Base-by-base conservation (phyloP, 1,140 invertebrate species). In the Neodiprion fabricii region DNA sequence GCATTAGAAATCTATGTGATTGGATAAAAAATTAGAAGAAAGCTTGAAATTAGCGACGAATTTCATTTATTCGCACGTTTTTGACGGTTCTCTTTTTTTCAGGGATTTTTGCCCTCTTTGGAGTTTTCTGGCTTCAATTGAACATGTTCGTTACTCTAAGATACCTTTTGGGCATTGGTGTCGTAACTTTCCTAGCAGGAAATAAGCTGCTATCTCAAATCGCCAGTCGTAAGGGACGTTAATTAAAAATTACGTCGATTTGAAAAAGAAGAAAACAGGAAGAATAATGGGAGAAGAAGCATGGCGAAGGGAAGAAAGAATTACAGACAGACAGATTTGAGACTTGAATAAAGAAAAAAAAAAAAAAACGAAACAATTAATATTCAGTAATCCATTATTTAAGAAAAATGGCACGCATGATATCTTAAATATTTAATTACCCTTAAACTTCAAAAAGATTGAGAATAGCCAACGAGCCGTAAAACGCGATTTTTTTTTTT, bases 141-240 rank as follows among this genome's bases (percentile, higher is more conserved):
- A 94, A 97, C 81, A 99, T 99, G 98, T 99, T 99, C 89, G 92
- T 94, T 71, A 98, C 98, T n/a, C 89, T 98, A 80, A 94, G 96
- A 78, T 98, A 97, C 89, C 90, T 99, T 66, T 89, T 95, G 75
- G 92, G 94, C 47, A 89, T 99, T 73, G 95, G 93, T 70, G 85
- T 94, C 66, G 90, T 97, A 73, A 98, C 97, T 69, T 99, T 99
- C 90, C 90, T 99, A 9, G 93, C 94, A 77, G 98, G 98, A n/a
- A 96, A 98, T 86, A 92, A 95, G 80, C 89, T 99, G 80, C 91
- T 99, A 72, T 93, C 93, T 66, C 88, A 90, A 76, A 91, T 96
- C 79, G 94, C 95, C 9, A 61, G 53, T 17, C 53, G 23, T 72
- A 78, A 76, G 69, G 70, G 70, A 48, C 80, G 78, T 66, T 84